These are phyloP conservation scores for Gymnothorax javanicus DNA, from an alignment of 2,797 vertebrate genomes.

Conservation along the genomic window DNA sequence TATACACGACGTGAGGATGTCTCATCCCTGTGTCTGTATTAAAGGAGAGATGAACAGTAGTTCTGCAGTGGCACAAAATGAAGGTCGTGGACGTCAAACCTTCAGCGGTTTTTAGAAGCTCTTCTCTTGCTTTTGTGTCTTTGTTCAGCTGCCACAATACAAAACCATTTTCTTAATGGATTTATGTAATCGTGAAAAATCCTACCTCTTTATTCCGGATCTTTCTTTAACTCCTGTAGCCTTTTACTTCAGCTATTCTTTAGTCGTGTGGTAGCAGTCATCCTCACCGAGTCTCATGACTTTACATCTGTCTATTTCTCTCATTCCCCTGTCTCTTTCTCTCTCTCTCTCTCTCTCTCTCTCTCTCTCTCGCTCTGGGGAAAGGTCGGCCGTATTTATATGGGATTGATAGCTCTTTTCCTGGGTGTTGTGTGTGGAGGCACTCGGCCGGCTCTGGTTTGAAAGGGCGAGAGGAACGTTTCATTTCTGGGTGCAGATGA, in stretches of 20 bases:
- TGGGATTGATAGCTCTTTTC: neutral
- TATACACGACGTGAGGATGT: neutral
- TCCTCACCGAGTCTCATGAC: neutral
- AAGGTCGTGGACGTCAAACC: too few relatives aligned
- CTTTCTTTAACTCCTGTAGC: neutral
- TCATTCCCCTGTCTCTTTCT: neutral
- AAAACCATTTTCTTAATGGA: neutral
- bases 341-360: neutral
- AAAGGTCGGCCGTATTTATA: neutral
- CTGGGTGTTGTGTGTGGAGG: neutral
- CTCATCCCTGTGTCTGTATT: neutral
- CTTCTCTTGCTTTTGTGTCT: neutral
- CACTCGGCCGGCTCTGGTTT: neutral
- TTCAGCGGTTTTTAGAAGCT: too few relatives aligned
- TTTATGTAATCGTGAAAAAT: neutral
- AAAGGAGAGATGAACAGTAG: too few relatives aligned
- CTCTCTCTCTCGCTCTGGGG: neutral
- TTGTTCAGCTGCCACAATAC: neutral
- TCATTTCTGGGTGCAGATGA: conserved; percentile 49
- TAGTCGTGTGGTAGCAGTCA: neutral
- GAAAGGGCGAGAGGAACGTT: conserved; percentile 35
- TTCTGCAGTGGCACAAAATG: too few relatives aligned
- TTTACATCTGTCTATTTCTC: neutral
- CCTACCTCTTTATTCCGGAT: neutral
- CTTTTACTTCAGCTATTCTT: neutral